These are phyloP conservation scores for Mythimna lalbum DNA, from an alignment of 2,888 invertebrate species.

Conservation along the genomic window DNA sequence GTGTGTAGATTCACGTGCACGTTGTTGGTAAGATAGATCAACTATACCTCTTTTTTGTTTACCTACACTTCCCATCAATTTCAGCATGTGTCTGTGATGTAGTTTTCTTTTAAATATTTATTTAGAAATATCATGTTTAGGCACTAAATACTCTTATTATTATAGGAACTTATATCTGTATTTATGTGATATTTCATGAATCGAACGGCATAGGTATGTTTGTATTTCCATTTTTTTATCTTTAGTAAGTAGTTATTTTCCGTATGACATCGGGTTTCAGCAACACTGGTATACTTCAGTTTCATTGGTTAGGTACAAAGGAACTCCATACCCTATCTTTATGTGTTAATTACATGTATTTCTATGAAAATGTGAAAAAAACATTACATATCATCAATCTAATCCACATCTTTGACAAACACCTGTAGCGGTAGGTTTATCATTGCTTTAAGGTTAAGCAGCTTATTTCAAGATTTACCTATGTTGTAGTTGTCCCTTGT, in stretches of 20 bases:
- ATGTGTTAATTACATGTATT: background rate
- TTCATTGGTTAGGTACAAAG: background rate
- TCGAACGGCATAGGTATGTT: constrained; percentile 3
- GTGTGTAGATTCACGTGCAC: too few species aligned
- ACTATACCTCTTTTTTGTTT: background rate
- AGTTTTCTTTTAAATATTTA: constrained; percentile 60
- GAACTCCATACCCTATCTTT: background rate
- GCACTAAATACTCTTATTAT: background rate
- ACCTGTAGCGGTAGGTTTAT: constrained; percentile 15
- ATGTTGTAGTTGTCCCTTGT: constrained; percentile 27
- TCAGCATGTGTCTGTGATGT: constrained; percentile 75
- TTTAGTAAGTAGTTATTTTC: background rate
- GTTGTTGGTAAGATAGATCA: too few species aligned
- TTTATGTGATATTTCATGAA: constrained; percentile 29
- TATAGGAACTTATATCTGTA: background rate
- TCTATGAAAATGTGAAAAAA: constrained; percentile 1
- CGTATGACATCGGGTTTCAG: background rate
- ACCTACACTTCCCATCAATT: constrained; percentile 53
- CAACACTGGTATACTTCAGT: constrained; percentile 10
- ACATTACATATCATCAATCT: constrained; percentile 11
- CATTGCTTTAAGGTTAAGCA: constrained; percentile 29
- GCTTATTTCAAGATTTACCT: constrained; percentile 34
- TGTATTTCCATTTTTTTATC: background rate
- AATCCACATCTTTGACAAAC: constrained; percentile 17
- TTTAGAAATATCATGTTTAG: constrained; percentile 32